A percentile compares a stretch with the other conserved stretches of the same genome.
Conservation (phyloP, 2,797 vertebrate species). For the Rhinella marina region DNA sequence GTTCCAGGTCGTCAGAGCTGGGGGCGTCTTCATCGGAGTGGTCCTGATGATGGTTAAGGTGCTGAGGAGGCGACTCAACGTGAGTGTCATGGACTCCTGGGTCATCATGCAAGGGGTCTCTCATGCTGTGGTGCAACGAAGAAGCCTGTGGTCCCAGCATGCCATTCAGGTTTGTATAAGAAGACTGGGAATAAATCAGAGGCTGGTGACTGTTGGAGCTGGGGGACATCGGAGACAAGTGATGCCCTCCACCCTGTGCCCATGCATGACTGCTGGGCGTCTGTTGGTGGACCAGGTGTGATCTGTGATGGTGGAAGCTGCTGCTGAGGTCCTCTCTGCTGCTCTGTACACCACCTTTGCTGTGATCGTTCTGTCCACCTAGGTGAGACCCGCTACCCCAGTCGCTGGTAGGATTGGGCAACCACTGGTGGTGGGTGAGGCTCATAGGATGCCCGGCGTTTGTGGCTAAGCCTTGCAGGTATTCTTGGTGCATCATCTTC, state of each 20-base stretch:
- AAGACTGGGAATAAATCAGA: slow-evolving; percentile 92
- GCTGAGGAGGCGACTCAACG: slow-evolving; percentile 88
- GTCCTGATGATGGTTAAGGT: slow-evolving; percentile 85
- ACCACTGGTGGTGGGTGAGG: slow-evolving; percentile 95
- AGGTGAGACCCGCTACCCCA: slow-evolving; percentile 87
- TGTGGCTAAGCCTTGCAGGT: slow-evolving; percentile 90
- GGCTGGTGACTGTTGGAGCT: slow-evolving; percentile 88
- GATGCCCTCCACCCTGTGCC: slow-evolving; percentile 88
- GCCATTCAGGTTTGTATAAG: slow-evolving; percentile 89
- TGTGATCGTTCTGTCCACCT: slow-evolving; percentile 83
- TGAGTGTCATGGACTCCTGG: slow-evolving; percentile 86
- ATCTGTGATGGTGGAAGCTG: slow-evolving; percentile 85
- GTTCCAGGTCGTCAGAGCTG: slow-evolving; percentile 95
- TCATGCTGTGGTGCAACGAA: slow-evolving; percentile 90
- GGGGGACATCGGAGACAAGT: slow-evolving; percentile 91
- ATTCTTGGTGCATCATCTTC: slow-evolving; percentile 99
- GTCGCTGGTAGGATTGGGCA: slow-evolving; percentile 90
- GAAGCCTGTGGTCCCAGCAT: slow-evolving; percentile 91
- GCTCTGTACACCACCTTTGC: slow-evolving; percentile 80
- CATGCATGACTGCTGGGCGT: slow-evolving; percentile 84
- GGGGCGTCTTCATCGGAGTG: slow-evolving; percentile 93
- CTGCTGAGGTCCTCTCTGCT: slow-evolving; percentile 85
- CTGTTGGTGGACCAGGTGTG: slow-evolving; percentile 92
- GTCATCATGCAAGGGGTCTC: slow-evolving; percentile 90
- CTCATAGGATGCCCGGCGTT: slow-evolving; percentile 94